These are phyloP conservation scores for Homarus americanus DNA, from an alignment of 1,140 invertebrate species.

Conservation along the genomic window DNA sequence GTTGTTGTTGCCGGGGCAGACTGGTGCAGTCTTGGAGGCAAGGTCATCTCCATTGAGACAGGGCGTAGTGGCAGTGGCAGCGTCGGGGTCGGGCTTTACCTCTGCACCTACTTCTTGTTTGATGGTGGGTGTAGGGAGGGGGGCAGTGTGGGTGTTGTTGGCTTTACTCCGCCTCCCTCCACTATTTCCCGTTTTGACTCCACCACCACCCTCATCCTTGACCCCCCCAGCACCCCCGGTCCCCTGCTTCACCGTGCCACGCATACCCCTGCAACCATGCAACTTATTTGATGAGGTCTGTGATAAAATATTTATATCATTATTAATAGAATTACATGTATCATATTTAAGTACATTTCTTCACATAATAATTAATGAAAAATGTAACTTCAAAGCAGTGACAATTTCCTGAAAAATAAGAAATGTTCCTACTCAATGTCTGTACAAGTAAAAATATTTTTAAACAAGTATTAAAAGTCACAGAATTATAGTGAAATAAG, in stretches of 20 bases:
- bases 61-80: constrained; percentile 36
- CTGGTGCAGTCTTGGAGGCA: constrained; percentile 23
- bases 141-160: constrained; percentile 47
- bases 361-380: too few species aligned
- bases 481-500: too few species aligned
- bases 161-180: constrained; percentile 53
- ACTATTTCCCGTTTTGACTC: constrained; percentile 7
- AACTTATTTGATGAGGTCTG: not conserved
- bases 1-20: constrained; percentile 59
- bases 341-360: too few species aligned
- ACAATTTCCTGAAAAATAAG: too few species aligned
- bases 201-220: constrained; percentile 45
- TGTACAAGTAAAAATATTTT: too few species aligned
- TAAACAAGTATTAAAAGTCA: too few species aligned
- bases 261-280: constrained; percentile 41
- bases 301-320: not conserved
- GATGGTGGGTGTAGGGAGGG: constrained; percentile 40
- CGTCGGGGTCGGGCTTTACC: constrained; percentile 58
- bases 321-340: too few species aligned
- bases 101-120: constrained; percentile 44
- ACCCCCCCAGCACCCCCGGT: constrained; percentile 48
- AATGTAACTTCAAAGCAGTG: too few species aligned
- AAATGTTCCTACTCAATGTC: too few species aligned
- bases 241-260: constrained; percentile 62
- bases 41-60: constrained; percentile 59